Base-by-base conservation (phyloP, 2,888 invertebrate genomes). In the Dorcus hopei region DNA sequence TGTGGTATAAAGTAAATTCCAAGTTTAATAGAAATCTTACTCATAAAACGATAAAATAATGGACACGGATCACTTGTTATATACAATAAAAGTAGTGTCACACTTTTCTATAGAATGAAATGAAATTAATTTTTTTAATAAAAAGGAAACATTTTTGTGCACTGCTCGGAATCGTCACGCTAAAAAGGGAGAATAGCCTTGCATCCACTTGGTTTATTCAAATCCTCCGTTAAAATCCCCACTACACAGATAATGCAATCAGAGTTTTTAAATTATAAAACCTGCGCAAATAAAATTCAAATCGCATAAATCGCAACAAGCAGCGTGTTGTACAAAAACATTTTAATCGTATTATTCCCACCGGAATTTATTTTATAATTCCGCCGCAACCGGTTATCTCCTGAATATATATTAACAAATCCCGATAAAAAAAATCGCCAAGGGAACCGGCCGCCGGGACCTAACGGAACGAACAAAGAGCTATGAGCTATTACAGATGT, bases 271-370 rank as follows among this genome's bases (percentile, higher is more conserved):
- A 69, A 67, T 68, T 66, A 68, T 68, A 65, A 67, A 67, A 63
- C 66, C 65, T 57, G 66, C 59, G 59, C 67, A 65, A 70, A 72
- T 68, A 69, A 69, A 68, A 70, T 70, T 68, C 68, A 69, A 70
- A 70, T 66, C 65, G 62, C 66, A 50, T 57, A 57, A 54, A 57
- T 26, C 11, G 45, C 14, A 65, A 63, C 64, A 63, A 59, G 54
- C 63, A 59, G 62, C 61, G 59, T 58, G 61, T 62, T 62, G 61
- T 57, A 64, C 62, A 67, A 70, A 70, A 68, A 69, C 49, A 68
- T 68, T 70, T 71, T 72, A 73, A 73, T 71, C 71, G 72, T 68
- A 71, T 73, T 70, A 71, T 65, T 68, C 66, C 68, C 65, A 62
- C 57, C 66, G 68, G 68, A 63, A 69, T 70, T 71, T 68, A 71